Evolutionary conservation across 2,797 vertebrate species (phyloP), one percentile per base, ranked within the genome.

Genomic region (Natrix natrix): DNA sequence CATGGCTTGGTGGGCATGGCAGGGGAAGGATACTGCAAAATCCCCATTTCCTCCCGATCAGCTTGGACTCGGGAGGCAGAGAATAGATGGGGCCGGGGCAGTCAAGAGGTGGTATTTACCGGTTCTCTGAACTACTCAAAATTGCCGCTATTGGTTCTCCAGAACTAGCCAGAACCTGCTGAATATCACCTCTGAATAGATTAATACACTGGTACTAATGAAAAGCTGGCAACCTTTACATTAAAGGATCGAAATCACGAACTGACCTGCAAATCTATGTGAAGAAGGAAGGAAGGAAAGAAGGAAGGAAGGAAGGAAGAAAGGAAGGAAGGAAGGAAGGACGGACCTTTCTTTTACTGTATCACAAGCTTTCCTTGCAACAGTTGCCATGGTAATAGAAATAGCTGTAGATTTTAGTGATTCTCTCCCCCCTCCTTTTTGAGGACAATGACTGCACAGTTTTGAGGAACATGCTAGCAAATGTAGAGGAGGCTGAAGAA

Each of bases 331-430:
- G 8, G 74, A 78, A 43, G 37, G 37, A 43, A 48, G 4, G 37
- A 48, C 12, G 54, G 86, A 1, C 0, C 90, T 93, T 55, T 28
- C 90, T 95, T 89, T 57, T 61, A 69, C 37, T 96, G 43, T 94
- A 92, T 88, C 90, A 89, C 8, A 56, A 93, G 61, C 61, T 96
- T 90, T 92, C 94, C 93, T 95, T 91, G 87, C 94, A 95, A 92
- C n/a, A 93, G 96, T 97, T 96, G 91, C 96, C 89, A 97, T 95
- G 92, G 96, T 91, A 95, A 95, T 97, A 91, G 95, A 95, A 94
- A 94, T 95, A 94, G 90, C 94, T 92, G 88, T 92, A 87, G 60
- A 48, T 92, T 91, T 95, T 91, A 59, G 56, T 92, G 91, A 89
- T 92, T 92, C 8, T 7, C 28, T 5, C 11, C 28, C 0, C 3